Evolutionary conservation across 2,888 invertebrate species (phyloP).

Genomic region (Dasysyrphus albostriatus): DNA sequence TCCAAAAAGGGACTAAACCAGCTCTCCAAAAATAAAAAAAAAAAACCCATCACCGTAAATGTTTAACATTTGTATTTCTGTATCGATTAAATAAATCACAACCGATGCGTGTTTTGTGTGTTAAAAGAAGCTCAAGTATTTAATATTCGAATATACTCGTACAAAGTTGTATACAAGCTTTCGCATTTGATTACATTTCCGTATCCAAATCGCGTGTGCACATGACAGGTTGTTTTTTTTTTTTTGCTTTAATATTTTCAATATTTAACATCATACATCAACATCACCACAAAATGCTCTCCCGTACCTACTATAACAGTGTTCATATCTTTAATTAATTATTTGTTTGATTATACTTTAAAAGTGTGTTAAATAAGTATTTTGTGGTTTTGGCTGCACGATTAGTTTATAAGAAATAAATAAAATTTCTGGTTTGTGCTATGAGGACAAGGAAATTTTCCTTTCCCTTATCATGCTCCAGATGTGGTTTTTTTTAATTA

Average conservation of each 20-base stretch:
- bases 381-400: neutral
- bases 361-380: neutral
- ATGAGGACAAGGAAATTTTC: no score
- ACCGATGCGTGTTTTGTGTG: constrained; percentile 13
- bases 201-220: neutral
- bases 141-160: neutral
- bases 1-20: neutral
- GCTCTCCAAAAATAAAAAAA: constrained; percentile 15
- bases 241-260: constrained; percentile 10
- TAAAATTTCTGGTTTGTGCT: neutral
- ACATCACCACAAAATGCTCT: neutral
- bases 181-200: constrained; percentile 10
- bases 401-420: no score
- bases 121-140: constrained; percentile 7
- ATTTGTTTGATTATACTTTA: constrained; percentile 1
- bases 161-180: neutral
- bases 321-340: neutral
- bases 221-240: constrained; percentile 24
- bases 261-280: neutral
- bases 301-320: no score
- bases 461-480: no score
- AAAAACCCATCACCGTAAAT: constrained; percentile 10
- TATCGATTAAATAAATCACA: constrained; percentile 44
- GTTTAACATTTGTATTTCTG: constrained; percentile 24
- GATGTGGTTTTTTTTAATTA: no score